Evolutionary conservation across 2,888 invertebrate genomes (phyloP), one percentile per base, ranked within the genome.

Genomic region (Sisyra nigra): DNA sequence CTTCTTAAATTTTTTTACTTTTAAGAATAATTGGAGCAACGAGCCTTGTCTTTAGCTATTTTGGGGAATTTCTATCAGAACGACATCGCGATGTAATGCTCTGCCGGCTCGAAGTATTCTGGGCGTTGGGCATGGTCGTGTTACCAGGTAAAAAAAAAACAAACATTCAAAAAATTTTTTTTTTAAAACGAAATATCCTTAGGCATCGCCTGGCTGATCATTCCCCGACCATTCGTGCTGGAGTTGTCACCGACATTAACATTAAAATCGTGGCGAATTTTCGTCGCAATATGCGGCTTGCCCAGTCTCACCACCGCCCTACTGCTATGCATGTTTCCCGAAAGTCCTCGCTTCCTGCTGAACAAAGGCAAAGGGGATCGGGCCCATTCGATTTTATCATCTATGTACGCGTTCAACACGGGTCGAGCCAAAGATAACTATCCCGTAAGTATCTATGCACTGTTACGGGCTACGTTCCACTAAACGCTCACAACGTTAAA

Each of bases 221-320:
- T 53, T 32, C 53, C 53, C 8, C 47, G 46, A 6, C 32, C 46
- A 10, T 48, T 35, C 13, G 35, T 45, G 46, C 14, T 30, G 3
- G 2, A 13, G 13, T 2, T 13, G n/a, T 33, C 33, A 5, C 33
- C 30, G 3, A 31, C 36, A 13, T 35, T 14, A 56, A 55, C 60
- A 43, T 73, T 72, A 55, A 71, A 66, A 2, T 72, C 76, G 0
- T 78, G 78, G 78, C 58, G 76, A 3, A 65, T 75, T 11, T 78
- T 77, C 53, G 68, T 78, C 18, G 67, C 72, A 0, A 65, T 77
- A 2, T 76, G 76, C 48, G 70, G 74, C 1, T 53, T 71, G 18
- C 74, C 74, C 2, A 71, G 71, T 39, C 56, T 73, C 17, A 50
- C 71, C 41, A 70, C 72, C 44, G 65, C 67, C 32, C 50, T 68